Base-by-base conservation (phyloP, 2,888 invertebrate species). In the Euphydryas editha region DNA sequence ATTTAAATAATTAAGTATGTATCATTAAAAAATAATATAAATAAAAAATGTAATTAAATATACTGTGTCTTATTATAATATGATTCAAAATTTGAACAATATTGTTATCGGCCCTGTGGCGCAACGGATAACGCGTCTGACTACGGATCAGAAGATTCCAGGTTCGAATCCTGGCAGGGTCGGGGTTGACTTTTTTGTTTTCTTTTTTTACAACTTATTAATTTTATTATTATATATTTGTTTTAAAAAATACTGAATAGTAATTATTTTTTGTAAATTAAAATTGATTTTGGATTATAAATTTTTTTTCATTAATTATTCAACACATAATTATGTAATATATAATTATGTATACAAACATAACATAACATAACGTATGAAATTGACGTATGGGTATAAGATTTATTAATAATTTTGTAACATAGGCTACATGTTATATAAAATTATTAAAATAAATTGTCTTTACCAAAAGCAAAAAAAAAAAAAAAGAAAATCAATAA, bases 51-150 rank as follows among this genome's bases (percentile, higher is more conserved):
- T 54, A n/a, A n/a, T 30, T 30, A 30, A 7, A 30, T 30, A 30
- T 30, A 7, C 30, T 36, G 2, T n/a, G 8, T 15, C 15, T n/a
- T 42, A 20, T 15, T 42, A 57, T 1, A 5, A 0, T n/a, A n/a
- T n/a, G 44, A 11, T n/a, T 18, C 2, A 37, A 58, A 62, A 62
- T 69, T 65, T n/a, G 20, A n/a, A 10, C 8, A 15, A 0, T 0
- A 0, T 0, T 0, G 0, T 62, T 72, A 72, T 75, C 30, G 93
- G 94, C 93, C 93, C 90, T 94, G 94, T 94, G 94, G 94, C 94
- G 94, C 94, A 94, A 94, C 84, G 94, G 93, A 94, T 94, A 94
- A 94, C 94, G 94, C 94, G 94, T 94, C 94, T 94, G 94, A 94
- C 94, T 94, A 94, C 94, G 94, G 94, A 94, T 94, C 94, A 94